Conservation (phyloP, 1,140 invertebrate species). For the Teleopsis dalmanni region DNA sequence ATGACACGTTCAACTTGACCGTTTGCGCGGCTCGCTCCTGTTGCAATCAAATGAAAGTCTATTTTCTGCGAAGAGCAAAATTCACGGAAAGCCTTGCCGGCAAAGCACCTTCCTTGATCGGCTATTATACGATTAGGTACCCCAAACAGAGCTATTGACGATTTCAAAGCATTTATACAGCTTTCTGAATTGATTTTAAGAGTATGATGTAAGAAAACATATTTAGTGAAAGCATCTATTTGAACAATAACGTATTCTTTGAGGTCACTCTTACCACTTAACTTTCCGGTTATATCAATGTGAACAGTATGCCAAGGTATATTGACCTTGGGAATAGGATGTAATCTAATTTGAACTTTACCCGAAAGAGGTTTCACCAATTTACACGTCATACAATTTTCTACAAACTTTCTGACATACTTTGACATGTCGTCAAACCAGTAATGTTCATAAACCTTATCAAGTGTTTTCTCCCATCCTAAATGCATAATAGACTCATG, state of each 20-base stretch:
- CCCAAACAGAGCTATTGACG: constrained; percentile 22
- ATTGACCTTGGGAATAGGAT: neutral
- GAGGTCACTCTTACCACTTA: constrained; percentile 4
- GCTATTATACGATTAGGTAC: constrained; percentile 24
- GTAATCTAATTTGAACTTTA: constrained; percentile 21
- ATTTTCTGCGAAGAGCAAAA: constrained; percentile 24
- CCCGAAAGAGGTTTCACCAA: constrained; percentile 17
- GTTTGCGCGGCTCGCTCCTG: constrained; percentile 14
- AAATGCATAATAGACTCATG: constrained; percentile 26
- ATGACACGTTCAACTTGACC: constrained; percentile 32
- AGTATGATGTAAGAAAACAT: constrained; percentile 17
- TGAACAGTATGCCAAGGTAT: constrained; percentile 5
- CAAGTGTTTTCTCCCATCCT: constrained; percentile 28
- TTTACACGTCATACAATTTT: constrained; percentile 26
- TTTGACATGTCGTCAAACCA: constrained; percentile 25
- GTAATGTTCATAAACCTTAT: constrained; percentile 21
- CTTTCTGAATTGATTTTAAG: constrained; percentile 11
- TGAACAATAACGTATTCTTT: constrained; percentile 17
- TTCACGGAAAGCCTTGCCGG: constrained; percentile 24
- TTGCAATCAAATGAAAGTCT: constrained; percentile 26
- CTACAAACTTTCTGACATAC: constrained; percentile 29
- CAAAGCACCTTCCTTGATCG: constrained; percentile 32
- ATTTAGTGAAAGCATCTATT: constrained; percentile 20
- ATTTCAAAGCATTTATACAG: constrained; percentile 5
- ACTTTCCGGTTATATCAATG: neutral